These are phyloP conservation scores for Zophobas atratus DNA, from an alignment of 1,140 invertebrate species.

Conservation along the genomic window DNA sequence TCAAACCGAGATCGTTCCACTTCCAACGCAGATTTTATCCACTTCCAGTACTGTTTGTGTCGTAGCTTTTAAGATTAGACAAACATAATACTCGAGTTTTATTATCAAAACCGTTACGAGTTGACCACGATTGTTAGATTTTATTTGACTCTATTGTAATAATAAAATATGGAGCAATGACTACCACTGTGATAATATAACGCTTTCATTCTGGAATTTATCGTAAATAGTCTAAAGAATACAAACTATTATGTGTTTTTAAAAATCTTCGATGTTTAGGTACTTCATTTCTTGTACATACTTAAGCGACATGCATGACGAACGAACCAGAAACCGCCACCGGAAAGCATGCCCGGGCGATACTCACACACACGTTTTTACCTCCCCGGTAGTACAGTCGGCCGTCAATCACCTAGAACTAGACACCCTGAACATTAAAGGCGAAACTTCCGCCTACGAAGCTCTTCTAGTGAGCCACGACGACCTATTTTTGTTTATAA, in stretches of 20 bases:
- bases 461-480: too few relatives aligned
- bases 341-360: not conserved
- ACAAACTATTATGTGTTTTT: constrained; percentile 62
- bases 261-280: constrained; percentile 55
- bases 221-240: constrained; percentile 63
- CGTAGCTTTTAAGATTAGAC: constrained; percentile 24
- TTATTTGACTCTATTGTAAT: constrained; percentile 45
- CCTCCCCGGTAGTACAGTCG: too few relatives aligned
- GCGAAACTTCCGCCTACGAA: too few relatives aligned
- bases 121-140: constrained; percentile 38
- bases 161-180: constrained; percentile 68
- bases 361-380: too few relatives aligned
- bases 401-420: not conserved
- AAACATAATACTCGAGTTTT: constrained; percentile 7
- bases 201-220: constrained; percentile 68
- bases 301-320: constrained; percentile 9
- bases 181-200: constrained; percentile 69
- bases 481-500: too few relatives aligned
- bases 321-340: constrained; percentile 1
- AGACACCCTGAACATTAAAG: not conserved
- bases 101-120: constrained; percentile 31
- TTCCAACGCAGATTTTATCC: constrained; percentile 7
- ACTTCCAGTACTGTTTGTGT: not conserved
- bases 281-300: constrained; percentile 48
- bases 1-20: constrained; percentile 17